These are phyloP conservation scores for Cephus spinipes DNA, from an alignment of 2,888 invertebrate species.

Conservation along the genomic window DNA sequence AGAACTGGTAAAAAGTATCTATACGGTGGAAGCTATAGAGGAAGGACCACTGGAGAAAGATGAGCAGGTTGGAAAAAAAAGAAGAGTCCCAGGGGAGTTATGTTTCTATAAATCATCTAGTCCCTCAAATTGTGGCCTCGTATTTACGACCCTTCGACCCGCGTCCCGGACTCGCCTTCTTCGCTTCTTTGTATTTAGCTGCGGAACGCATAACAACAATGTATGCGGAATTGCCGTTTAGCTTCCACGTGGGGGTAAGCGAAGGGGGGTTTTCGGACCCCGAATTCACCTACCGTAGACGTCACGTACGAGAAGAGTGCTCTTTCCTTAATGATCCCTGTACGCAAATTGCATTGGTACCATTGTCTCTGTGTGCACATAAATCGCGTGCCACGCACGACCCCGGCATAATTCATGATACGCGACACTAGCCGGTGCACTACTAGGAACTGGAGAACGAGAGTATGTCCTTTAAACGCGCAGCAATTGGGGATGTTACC, in stretches of 20 bases:
- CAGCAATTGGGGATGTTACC: background rate
- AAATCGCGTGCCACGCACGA: background rate
- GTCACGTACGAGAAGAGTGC: background rate
- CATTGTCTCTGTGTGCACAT: background rate
- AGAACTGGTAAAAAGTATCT: slow-evolving; percentile 1
- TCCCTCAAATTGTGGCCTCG: slow-evolving; percentile 58
- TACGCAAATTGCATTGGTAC: background rate
- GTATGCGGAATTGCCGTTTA: background rate
- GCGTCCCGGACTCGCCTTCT: background rate
- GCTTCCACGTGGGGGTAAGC: background rate
- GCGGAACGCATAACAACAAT: background rate
- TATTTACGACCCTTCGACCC: slow-evolving; percentile 58
- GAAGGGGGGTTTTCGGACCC: background rate
- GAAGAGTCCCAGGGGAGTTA: slow-evolving; percentile 50
- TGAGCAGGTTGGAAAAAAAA: background rate
- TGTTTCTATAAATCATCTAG: slow-evolving; percentile 65
- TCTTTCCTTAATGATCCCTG: background rate
- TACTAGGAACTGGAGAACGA: background rate
- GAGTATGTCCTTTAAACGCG: background rate
- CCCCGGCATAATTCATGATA: background rate
- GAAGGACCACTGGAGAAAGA: slow-evolving; percentile 6
- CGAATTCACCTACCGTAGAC: background rate
- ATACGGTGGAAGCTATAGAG: slow-evolving; percentile 2
- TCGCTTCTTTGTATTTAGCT: background rate
- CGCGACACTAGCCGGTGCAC: background rate